A percentile compares a stretch with the other conserved stretches of the same genome.
phyloP scores from a whole-genome alignment of 2,113 vertebrate genomes.

The Dipodomys spectabilis region DNA sequence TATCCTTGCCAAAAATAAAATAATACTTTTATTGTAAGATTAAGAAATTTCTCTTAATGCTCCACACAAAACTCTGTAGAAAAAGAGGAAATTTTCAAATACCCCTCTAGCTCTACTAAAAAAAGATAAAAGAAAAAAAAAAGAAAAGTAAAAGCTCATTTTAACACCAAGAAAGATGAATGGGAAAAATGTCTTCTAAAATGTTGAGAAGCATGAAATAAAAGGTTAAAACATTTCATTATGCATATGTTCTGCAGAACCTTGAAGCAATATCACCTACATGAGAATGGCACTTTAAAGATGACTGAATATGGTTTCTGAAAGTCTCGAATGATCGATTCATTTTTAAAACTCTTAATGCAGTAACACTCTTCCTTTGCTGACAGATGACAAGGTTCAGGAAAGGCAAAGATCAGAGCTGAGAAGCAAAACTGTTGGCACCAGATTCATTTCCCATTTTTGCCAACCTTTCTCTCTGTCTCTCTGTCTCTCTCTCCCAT shows the following conservation, averaged over 20 bases:
- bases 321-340: conserved; percentile 30
- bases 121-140: background rate
- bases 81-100: background rate
- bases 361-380: conserved; percentile 27
- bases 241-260: background rate
- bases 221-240: conserved; percentile 54
- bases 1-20: background rate
- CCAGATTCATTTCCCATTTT: background rate
- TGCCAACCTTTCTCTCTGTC: background rate
- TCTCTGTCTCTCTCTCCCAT: no score
- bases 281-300: conserved; percentile 48
- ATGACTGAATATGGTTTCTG: conserved; percentile 34
- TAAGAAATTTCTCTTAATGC: conserved; percentile 43
- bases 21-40: conserved; percentile 22
- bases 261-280: background rate
- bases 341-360: conserved; percentile 51
- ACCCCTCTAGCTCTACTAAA: background rate
- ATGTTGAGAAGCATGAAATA: conserved; percentile 50
- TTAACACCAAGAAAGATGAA: conserved; percentile 45
- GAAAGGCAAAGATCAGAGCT: conserved; percentile 58
- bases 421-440: conserved; percentile 16
- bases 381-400: conserved; percentile 61
- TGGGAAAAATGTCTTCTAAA: conserved; percentile 49
- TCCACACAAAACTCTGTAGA: background rate
- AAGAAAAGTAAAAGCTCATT: background rate